Evolutionary conservation across 2,113 vertebrate genomes (phyloP), one percentile per base, ranked within the genome.

Genomic region (Apteryx mantelli): DNA sequence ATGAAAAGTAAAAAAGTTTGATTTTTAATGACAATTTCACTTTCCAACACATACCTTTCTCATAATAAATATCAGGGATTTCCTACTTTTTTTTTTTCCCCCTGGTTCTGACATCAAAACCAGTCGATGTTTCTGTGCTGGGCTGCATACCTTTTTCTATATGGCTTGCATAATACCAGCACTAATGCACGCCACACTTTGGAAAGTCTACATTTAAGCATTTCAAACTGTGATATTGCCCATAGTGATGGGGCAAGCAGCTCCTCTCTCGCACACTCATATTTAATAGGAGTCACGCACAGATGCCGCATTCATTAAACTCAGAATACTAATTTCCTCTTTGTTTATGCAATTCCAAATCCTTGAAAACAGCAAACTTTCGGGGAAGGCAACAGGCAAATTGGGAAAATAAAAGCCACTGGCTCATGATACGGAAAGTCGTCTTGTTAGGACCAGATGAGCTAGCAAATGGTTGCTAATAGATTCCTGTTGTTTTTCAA

Each of bases 281-380:
- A 52, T 82, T 91, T 85, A 74, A 76, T 32, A 24, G 46, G 66
- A 85, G 66, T 64, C 75, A 87, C 76, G 66, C 53, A 9, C 38
- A 86, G 84, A 89, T 68, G 42, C 65, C 83, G 36, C 48, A 42
- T 36, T 91, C 78, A 64, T 81, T 71, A 80, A 93, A 90, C 28
- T 70, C 32, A 63, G 65, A 89, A 88, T 73, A 82, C 21, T 77
- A 80, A 91, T 91, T 93, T 88, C 40, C 77, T 74, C 78, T 95
- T 91, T 86, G 32, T 82, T 95, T 66, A 74, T 78, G 73, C 55
- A 60, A 86, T 89, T 93, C 83, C 58, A 86, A 19, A 81, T 42
- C 75, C 82, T 75, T 18, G 38, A 92, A 89, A 70, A 89, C 53
- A 91, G 53, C 36, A 52, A 95, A 66, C 42, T 73, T 92, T 48